These are phyloP conservation scores for Drosophila monieri DNA, from an alignment of 2,888 invertebrate species.

Conservation along the genomic window DNA sequence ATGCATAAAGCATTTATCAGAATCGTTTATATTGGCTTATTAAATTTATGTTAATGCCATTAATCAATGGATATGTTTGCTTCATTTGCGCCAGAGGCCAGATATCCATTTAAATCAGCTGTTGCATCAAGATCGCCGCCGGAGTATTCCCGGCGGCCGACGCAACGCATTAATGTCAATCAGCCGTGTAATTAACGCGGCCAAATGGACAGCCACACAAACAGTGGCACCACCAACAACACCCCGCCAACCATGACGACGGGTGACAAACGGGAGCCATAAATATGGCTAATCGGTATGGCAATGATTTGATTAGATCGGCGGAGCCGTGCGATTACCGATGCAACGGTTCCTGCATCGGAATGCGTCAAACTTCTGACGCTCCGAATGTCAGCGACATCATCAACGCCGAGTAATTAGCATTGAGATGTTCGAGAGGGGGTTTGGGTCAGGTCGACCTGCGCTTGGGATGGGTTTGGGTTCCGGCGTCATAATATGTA, in stretches of 20 bases:
- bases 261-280: conserved; percentile 59
- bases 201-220: conserved; percentile 36
- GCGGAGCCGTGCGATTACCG: conserved; percentile 12
- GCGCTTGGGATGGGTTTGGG: not conserved
- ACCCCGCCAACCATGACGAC: not conserved
- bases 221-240: conserved; percentile 10
- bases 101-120: conserved; percentile 37
- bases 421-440: conserved; percentile 32
- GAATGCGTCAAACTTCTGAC: conserved; percentile 54
- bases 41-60: conserved; percentile 60
- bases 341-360: conserved; percentile 12
- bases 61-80: conserved; percentile 55
- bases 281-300: conserved; percentile 70
- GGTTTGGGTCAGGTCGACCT: not conserved
- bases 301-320: conserved; percentile 74
- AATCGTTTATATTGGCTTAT: conserved; percentile 50
- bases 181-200: conserved; percentile 68
- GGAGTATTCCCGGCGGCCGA: conserved; percentile 16
- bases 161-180: conserved; percentile 69
- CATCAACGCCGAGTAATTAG: conserved; percentile 63
- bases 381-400: conserved; percentile 60
- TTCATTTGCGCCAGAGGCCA: conserved; percentile 20
- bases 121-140: conserved; percentile 54
- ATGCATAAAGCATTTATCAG: conserved; percentile 47
- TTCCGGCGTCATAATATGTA: conserved; percentile 15